A percentile compares a stretch with the other conserved stretches of the same genome.
Evolutionary conservation across 1,140 invertebrate species (phyloP).

Genomic region (Elymnias hypermnestra): DNA sequence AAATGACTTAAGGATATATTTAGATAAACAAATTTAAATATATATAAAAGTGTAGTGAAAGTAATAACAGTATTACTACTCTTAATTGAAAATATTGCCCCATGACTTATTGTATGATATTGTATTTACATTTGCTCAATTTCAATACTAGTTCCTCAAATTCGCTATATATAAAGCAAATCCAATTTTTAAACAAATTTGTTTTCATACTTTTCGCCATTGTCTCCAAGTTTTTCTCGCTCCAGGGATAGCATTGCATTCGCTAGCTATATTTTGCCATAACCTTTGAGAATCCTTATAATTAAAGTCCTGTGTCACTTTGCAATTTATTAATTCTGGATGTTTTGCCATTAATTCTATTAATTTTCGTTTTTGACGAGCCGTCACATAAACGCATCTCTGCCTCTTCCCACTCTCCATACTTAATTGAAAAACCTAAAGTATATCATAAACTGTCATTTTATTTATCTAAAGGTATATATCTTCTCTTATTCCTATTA

Average conservation of each 20-base stretch:
- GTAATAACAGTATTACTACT: too few relatives aligned
- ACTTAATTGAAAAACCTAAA: slow-evolving; percentile 1
- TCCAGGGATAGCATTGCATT: slow-evolving; percentile 57
- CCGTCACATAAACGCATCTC: slow-evolving; percentile 50
- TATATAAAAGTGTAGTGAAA: too few relatives aligned
- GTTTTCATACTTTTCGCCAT: slow-evolving; percentile 54
- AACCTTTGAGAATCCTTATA: slow-evolving; percentile 52
- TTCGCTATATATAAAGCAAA: too few relatives aligned
- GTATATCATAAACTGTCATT: too few relatives aligned
- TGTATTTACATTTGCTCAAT: too few relatives aligned
- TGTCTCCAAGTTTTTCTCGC: slow-evolving; percentile 62
- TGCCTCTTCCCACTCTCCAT: slow-evolving; percentile 51
- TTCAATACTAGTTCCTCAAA: too few relatives aligned
- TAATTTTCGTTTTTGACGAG: slow-evolving; percentile 58
- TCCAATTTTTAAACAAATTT: background rate
- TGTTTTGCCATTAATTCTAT: slow-evolving; percentile 53
- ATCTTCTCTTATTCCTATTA: too few relatives aligned
- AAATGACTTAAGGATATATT: too few relatives aligned
- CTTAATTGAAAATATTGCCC: too few relatives aligned
- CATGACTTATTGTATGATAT: too few relatives aligned
- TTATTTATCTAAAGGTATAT: too few relatives aligned
- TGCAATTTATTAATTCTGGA: slow-evolving; percentile 51
- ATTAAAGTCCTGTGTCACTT: slow-evolving; percentile 50
- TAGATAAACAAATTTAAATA: too few relatives aligned
- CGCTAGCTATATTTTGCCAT: slow-evolving; percentile 55